Evolutionary conservation across 2,888 invertebrate genomes (phyloP), one percentile per base, ranked within the genome.

Genomic region (Sarcophaga carnaria): DNA sequence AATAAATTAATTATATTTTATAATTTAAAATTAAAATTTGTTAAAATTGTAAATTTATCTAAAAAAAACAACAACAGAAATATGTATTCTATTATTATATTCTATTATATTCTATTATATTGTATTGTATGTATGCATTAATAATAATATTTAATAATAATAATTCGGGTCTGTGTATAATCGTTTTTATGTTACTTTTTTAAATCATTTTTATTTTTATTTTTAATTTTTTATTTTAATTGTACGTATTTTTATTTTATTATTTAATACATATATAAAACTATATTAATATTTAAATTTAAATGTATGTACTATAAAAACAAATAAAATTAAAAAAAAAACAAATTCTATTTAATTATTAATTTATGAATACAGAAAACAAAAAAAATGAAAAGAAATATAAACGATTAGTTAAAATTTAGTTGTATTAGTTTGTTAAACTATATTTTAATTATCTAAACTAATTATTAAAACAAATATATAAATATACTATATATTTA

Each of bases 361-460:
- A 72, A 83, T 78, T 76, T 70, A 71, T 66, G 77, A 85, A 81
- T 69, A 37, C 8, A 60, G 4, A 54, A 71, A 8, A 20, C 0
- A 71, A 22, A 62, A 54, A 54, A 54, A 54, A 17, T 2, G 54
- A 54, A 54, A 81, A 63, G 77, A 63, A 79, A 72, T 75, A 76
- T 76, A 82, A 80, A 80, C 47, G 63, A 82, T 87, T 87, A 87
- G 87, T 82, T 87, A 76, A 87, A 84, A 84, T 87, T 87, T 84
- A 80, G 72, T 86, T 83, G 67, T 80, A 80, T 86, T 86, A 86
- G 87, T 87, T 87, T 87, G 87, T 87, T 87, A 87, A 81, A 81
- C 64, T 76, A 81, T 81, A 87, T 86, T 87, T 87, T 87, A 71
- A 87, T 87, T 77, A 74, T 87, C 80, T 79, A 75, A 86, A 87